Percentiles rank a stretch among this genome's conserved stretches.
phyloP scores from a whole-genome alignment of 64 coral and sea anemone species.

The Porites australiensis region DNA sequence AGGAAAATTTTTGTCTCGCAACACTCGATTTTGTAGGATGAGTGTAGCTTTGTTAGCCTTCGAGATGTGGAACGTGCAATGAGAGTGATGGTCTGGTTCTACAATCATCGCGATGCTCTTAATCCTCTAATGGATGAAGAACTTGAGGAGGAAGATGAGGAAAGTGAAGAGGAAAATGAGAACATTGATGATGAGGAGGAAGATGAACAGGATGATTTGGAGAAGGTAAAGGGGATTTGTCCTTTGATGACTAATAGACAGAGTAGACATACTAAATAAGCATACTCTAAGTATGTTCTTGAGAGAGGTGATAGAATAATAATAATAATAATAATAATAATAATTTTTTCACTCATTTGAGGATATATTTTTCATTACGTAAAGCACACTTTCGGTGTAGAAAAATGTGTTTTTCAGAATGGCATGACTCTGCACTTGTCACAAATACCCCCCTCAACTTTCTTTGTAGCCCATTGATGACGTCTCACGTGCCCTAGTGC shows the following conservation, averaged over 20 bases:
- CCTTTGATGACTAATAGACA: too few species aligned
- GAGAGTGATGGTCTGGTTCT: constrained; percentile 79
- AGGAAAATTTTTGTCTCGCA: neutral
- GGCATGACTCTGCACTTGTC: too few species aligned
- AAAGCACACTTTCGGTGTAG: neutral
- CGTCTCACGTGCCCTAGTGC: constrained; percentile 64
- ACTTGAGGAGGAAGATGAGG: neutral
- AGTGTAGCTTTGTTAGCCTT: constrained; percentile 80
- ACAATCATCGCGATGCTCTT: constrained; percentile 55
- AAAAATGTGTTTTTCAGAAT: neutral
- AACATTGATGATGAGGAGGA: neutral
- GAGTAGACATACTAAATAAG: too few species aligned
- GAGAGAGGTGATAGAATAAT: too few species aligned
- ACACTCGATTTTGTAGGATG: constrained; percentile 32
- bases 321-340: too few species aligned
- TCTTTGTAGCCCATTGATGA: constrained; percentile 47
- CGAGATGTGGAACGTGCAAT: constrained; percentile 78
- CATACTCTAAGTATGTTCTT: too few species aligned
- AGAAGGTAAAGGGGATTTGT: neutral
- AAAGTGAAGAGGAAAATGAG: constrained; percentile 13
- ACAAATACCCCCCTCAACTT: too few species aligned
- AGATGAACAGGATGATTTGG: neutral
- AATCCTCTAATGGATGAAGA: constrained; percentile 14
- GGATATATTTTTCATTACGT: too few species aligned
- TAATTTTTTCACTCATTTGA: too few species aligned